Base-by-base conservation (phyloP, 2,888 invertebrate genomes). In the Azorinus chamasolen region DNA sequence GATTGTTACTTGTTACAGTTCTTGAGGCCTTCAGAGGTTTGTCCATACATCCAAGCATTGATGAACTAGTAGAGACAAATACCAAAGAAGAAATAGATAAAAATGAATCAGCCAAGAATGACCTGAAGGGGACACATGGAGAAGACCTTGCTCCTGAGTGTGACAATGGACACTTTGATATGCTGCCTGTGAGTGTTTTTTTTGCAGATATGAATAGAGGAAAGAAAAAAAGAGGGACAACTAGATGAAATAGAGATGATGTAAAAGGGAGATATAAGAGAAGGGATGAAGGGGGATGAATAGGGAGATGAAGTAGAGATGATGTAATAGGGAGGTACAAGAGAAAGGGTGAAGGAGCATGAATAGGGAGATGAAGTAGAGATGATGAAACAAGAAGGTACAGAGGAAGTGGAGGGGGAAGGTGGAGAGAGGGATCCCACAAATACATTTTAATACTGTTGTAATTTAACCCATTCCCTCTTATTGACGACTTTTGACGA, bases 121-220 rank as follows among this genome's bases (percentile, higher is more conserved):
- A 14, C 6, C 6, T 45, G 45, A 16, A 45, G 14, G 45, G 14
- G 6, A 5, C 4, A 6, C 4, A n/a, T 4, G 5, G 14, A 45
- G n/a, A 1, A 27, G 59, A 46, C 10, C 54, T 55, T 8, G 20
- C 18, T 22, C 37, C n/a, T 8, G 59, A 63, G 37, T 53, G 51
- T n/a, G 68, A 78, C 51, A 89, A 89, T 85, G 90, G 88, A 37
- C 85, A 79, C 69, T 91, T 91, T 85, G 87, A 88, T 66, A 46
- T 79, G 37, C 78, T 91, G 55, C 91, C 91, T n/a, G 91, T 91
- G 83, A 84, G 89, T 74, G 41, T 41, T 39, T 24, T 58, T 20
- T 6, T 1, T 20, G 8, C 10, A 16, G 41, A 58, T 14, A 39
- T 4, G 43, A 16, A 18, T 16, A 55, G n/a, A 46, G 46, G 20